These are phyloP conservation scores for Plutomurus gul DNA, from an alignment of 1,140 invertebrate species.

Conservation along the genomic window DNA sequence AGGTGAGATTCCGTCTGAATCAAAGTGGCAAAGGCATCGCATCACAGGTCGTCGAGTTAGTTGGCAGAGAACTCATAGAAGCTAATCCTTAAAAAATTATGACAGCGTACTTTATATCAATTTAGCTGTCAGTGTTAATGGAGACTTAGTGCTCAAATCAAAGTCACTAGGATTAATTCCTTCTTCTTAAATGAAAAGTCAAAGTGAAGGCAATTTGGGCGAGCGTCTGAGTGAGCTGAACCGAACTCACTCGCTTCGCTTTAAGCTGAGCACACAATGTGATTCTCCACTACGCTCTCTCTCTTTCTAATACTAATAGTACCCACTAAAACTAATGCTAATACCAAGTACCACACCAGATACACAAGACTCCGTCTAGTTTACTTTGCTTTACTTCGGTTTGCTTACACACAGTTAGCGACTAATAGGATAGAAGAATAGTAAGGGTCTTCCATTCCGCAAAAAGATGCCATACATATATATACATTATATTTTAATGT, in stretches of 20 bases:
- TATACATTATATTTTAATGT: no score
- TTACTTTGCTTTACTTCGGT: no score
- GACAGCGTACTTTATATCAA: slow-evolving; percentile 55
- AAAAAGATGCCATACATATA: no score
- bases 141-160: slow-evolving; percentile 54
- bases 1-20: slow-evolving; percentile 7
- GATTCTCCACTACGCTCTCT: background rate
- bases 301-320: background rate
- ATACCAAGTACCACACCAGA: no score
- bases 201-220: slow-evolving; percentile 43
- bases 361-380: no score
- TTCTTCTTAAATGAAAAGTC: slow-evolving; percentile 52
- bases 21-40: slow-evolving; percentile 15
- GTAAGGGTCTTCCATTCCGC: no score
- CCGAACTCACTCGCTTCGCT: background rate
- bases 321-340: no score
- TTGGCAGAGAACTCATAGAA: slow-evolving; percentile 30
- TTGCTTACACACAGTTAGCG: no score
- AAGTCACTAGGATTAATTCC: slow-evolving; percentile 54
- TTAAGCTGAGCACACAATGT: background rate
- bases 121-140: slow-evolving; percentile 54
- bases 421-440: no score
- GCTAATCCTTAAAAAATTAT: slow-evolving; percentile 55
- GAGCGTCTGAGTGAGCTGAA: background rate
- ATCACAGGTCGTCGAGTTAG: slow-evolving; percentile 22